phyloP scores from a whole-genome alignment of 2,888 invertebrate species.

The Amblyteles armatorius region DNA sequence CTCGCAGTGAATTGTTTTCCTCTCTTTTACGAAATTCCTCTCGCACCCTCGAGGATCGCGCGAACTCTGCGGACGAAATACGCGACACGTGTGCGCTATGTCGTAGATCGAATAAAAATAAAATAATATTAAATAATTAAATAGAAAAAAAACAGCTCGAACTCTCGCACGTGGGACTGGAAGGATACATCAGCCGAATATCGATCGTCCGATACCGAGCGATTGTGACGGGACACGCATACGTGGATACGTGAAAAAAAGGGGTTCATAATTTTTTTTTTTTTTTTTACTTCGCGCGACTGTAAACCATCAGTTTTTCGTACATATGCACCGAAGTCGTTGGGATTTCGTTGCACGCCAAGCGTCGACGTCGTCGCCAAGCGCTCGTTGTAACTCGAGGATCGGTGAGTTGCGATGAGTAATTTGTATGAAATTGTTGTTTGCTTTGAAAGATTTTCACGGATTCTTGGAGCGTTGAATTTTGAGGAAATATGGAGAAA shows the following conservation, averaged over 20 bases:
- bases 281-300: neutral
- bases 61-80: constrained; percentile 1
- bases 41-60: neutral
- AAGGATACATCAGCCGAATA: neutral
- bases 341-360: constrained; percentile 54
- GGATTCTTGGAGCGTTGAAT: neutral
- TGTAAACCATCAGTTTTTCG: neutral
- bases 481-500: neutral
- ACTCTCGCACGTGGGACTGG: neutral
- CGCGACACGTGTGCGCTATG: constrained; percentile 54
- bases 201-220: neutral
- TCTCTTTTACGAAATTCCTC: neutral
- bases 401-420: constrained; percentile 55
- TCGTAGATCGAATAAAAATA: constrained; percentile 25
- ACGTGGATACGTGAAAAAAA: neutral
- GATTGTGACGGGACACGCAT: neutral
- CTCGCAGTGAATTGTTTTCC: neutral
- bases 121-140: neutral
- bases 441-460: neutral
- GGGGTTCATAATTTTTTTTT: neutral
- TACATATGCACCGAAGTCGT: constrained; percentile 60
- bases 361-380: constrained; percentile 51
- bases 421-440: neutral
- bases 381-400: constrained; percentile 34
- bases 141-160: neutral